Conservation (phyloP, 2,113 vertebrate genomes). For the Phylloscopus trochiloides region DNA sequence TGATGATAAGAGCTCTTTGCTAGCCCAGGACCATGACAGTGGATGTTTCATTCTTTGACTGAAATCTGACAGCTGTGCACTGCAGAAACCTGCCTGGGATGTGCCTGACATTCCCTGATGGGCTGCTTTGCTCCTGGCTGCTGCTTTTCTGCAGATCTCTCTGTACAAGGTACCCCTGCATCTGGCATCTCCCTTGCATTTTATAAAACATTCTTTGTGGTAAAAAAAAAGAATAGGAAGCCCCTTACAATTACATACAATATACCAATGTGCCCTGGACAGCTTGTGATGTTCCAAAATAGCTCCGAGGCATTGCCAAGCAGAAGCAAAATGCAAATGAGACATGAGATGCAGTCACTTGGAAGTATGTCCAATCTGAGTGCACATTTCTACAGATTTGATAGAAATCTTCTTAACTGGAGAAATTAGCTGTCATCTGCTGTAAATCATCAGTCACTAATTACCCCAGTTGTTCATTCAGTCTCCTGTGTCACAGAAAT, state of each 20-base stretch:
- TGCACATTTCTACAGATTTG: neutral
- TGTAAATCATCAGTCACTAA: constrained; percentile 20
- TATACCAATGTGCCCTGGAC: neutral
- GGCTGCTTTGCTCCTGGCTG: neutral
- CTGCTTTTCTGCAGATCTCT: neutral
- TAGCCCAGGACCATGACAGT: neutral
- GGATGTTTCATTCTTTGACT: accelerated
- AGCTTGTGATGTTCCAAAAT: constrained; percentile 1
- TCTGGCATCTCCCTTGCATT: neutral
- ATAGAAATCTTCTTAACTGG: constrained; percentile 39
- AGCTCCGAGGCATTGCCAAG: neutral
- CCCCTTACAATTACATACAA: neutral
- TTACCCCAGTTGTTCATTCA: neutral
- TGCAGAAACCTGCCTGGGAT: neutral
- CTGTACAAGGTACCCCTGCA: neutral
- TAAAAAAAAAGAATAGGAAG: neutral
- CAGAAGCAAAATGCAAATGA: constrained; percentile 1
- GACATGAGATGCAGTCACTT: neutral
- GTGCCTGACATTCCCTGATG: neutral
- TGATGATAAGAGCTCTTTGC: neutral
- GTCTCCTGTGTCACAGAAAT: neutral
- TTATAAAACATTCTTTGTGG: neutral
- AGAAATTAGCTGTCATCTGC: constrained; percentile 54
- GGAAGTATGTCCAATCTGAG: constrained; percentile 3
- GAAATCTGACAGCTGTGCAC: neutral